A percentile compares a stretch with the other conserved stretches of the same genome.
Evolutionary conservation across 2,888 invertebrate species (phyloP).

Genomic region (Orthosia incerta): DNA sequence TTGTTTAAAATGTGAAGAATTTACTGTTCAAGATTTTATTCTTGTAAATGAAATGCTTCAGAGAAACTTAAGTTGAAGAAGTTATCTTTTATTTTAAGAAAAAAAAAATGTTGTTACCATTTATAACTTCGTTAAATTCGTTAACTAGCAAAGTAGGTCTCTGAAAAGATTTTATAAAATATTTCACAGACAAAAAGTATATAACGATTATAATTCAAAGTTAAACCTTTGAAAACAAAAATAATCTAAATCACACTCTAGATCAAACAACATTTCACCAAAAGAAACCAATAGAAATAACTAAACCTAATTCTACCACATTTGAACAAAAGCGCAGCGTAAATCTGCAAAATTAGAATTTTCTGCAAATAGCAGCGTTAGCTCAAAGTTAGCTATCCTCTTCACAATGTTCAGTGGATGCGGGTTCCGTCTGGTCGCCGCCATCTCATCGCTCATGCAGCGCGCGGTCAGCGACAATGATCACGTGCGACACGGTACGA

Average conservation of each 20-base stretch:
- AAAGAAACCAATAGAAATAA: background rate
- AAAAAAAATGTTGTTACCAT: no score
- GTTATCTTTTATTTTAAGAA: background rate
- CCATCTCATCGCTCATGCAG: constrained; percentile 16
- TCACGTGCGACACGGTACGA: constrained; percentile 34
- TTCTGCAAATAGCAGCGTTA: background rate
- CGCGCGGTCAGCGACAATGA: constrained; percentile 30
- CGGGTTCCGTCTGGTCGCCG: background rate
- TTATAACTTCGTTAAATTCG: background rate
- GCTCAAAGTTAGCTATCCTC: background rate
- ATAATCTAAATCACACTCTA: background rate
- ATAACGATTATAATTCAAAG: background rate
- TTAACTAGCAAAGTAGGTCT: background rate
- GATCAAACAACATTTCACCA: background rate
- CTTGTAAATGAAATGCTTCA: background rate
- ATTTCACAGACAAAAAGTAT: background rate
- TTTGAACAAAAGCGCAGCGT: background rate
- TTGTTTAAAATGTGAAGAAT: constrained; percentile 5
- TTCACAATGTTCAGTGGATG: background rate
- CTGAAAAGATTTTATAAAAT: background rate
- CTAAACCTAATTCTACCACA: constrained; percentile 10
- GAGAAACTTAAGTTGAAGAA: background rate
- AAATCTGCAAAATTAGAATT: background rate
- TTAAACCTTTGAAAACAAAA: no score
- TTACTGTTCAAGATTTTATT: background rate